A percentile compares a stretch with the other conserved stretches of the same genome.
These are phyloP conservation scores for Chaunax sp. DNA, from an alignment of 2,797 vertebrate species.

Conservation along the genomic window DNA sequence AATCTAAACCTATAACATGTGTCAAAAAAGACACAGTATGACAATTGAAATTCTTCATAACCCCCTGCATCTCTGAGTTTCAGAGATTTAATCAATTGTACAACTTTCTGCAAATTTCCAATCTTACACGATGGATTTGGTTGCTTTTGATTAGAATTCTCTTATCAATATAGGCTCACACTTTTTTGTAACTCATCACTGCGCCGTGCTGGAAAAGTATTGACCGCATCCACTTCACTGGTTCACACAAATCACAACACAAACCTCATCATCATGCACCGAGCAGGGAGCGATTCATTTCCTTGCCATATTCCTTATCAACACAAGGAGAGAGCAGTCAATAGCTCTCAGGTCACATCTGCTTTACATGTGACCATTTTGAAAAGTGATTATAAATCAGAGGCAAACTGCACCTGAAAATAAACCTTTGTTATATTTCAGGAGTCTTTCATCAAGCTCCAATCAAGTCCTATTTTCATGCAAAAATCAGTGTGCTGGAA, in stretches of 20 bases:
- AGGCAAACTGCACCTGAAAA: conserved; percentile 19
- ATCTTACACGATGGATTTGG: not conserved
- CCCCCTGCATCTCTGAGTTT: too few species aligned
- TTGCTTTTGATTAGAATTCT: conserved; percentile 22
- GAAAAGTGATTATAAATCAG: conserved; percentile 24
- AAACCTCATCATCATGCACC: conserved; percentile 18
- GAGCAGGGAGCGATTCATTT: conserved; percentile 27
- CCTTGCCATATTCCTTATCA: conserved; percentile 27
- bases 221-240: conserved; percentile 47
- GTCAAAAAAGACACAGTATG: not conserved
- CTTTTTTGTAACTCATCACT: conserved; percentile 22
- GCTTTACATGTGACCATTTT: conserved; percentile 29
- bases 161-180: conserved; percentile 22
- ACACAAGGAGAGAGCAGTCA: conserved; percentile 17
- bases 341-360: conserved; percentile 29
- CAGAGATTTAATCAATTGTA: conserved; percentile 7
- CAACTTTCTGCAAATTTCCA: conserved; percentile 10
- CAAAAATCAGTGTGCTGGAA: conserved; percentile 6
- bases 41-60: too few species aligned
- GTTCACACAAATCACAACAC: conserved; percentile 44
- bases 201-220: conserved; percentile 30
- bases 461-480: conserved; percentile 34
- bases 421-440: conserved; percentile 30
- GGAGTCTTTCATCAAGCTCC: conserved; percentile 43
- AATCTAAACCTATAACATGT: not conserved